phyloP scores from a whole-genome alignment of 2,797 vertebrate species.

The Vultur gryphus region DNA sequence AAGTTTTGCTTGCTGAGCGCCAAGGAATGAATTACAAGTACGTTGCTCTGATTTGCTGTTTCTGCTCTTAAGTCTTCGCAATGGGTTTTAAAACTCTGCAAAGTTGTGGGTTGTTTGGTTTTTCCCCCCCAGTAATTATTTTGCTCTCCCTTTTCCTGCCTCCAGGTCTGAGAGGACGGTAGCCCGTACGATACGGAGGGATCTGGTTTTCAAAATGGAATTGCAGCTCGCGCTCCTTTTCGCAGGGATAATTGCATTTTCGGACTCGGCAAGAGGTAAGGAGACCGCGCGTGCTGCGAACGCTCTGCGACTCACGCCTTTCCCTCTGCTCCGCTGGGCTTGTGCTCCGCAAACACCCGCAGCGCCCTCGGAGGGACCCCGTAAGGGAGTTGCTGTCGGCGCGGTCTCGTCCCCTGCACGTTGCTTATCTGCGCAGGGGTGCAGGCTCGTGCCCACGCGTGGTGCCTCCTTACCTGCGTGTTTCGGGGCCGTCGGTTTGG shows the following conservation, averaged over 20 bases:
- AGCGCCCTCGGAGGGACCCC: not conserved
- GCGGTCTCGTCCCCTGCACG: fast-evolving
- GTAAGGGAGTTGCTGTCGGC: not conserved
- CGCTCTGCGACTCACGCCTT: not conserved
- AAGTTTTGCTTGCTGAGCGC: slow-evolving; percentile 30
- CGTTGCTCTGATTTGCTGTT: not conserved
- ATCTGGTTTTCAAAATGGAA: slow-evolving; percentile 68
- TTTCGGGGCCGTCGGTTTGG: fast-evolving
- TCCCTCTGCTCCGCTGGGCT: not conserved
- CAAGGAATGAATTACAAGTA: slow-evolving; percentile 27
- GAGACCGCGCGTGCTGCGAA: fast-evolving
- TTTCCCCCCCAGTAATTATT: not conserved
- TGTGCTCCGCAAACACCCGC: fast-evolving
- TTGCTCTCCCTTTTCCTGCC: not conserved
- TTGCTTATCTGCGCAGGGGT: not conserved
- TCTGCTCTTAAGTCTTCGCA: not conserved
- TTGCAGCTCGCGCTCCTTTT: slow-evolving; percentile 68
- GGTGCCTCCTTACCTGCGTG: not conserved
- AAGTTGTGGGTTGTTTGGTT: not conserved
- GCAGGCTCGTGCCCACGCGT: not conserved
- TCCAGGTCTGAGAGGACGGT: slow-evolving; percentile 46
- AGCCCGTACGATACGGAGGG: not conserved
- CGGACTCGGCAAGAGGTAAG: slow-evolving; percentile 75
- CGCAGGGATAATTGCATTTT: slow-evolving; percentile 65
- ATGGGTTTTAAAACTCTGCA: not conserved